Conservation (phyloP, 1,140 invertebrate genomes). For the Cyphomyrmex costatus region DNA sequence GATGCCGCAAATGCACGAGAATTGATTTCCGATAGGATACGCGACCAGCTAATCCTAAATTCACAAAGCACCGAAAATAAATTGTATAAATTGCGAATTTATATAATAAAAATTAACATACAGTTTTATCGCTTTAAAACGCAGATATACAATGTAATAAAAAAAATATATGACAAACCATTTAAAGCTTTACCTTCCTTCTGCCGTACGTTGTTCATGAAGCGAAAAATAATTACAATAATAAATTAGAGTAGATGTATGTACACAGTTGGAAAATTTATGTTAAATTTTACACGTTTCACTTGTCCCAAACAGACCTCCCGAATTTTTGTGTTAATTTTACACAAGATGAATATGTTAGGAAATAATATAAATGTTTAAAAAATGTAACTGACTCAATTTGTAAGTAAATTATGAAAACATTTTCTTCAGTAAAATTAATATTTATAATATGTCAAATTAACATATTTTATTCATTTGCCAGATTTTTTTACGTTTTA, state of each 20-base stretch:
- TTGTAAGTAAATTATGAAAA: no score
- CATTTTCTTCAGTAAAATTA: no score
- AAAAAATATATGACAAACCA: neutral
- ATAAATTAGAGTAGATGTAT: neutral
- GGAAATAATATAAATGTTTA: no score
- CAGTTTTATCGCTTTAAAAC: neutral
- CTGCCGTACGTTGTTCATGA: neutral
- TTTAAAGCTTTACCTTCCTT: neutral
- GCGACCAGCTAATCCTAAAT: neutral
- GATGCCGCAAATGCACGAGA: neutral
- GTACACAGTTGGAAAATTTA: neutral
- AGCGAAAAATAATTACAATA: conserved; percentile 3
- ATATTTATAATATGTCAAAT: no score
- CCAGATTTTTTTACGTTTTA: no score
- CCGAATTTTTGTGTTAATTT: no score
- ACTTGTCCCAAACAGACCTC: no score
- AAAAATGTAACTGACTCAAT: no score
- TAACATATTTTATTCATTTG: no score
- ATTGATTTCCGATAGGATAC: conserved; percentile 56
- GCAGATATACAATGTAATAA: neutral
- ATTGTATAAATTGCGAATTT: neutral
- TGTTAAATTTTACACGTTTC: no score
- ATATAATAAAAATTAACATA: neutral
- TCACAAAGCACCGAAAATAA: neutral
- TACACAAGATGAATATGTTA: no score